Conservation (phyloP, 2,113 vertebrate genomes). For the Lasiurus cinereus region DNA sequence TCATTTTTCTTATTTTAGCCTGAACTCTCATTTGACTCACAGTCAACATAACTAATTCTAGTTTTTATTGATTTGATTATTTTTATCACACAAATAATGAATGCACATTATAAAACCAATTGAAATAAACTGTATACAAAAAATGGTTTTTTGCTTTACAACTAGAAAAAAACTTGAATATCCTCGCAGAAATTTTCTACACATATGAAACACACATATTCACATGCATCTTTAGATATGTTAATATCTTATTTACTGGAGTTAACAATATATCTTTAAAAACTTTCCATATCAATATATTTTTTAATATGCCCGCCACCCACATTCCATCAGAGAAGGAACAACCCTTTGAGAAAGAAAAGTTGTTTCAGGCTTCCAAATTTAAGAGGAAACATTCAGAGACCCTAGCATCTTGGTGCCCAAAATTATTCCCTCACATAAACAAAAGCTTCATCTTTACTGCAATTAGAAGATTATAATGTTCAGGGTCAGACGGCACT, state of each 20-base stretch:
- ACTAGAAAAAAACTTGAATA: not conserved
- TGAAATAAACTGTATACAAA: not conserved
- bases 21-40: not conserved
- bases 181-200: not conserved
- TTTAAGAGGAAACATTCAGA: not conserved
- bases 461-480: conserved; percentile 49
- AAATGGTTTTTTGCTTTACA: not conserved
- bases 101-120: not conserved
- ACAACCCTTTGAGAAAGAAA: not conserved
- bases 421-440: not conserved
- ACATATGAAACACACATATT: not conserved
- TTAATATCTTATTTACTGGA: not conserved
- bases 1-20: not conserved
- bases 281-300: not conserved
- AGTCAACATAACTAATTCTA: not conserved
- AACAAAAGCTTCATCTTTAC: conserved; percentile 57
- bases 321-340: not conserved
- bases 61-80: not conserved
- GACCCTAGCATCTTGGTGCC: not conserved
- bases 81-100: not conserved
- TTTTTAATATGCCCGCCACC: too few species aligned
- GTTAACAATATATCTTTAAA: not conserved
- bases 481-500: conserved; percentile 48
- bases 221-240: not conserved
- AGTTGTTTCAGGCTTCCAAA: not conserved